Conservation (phyloP, 2,797 vertebrate genomes). For the Macroramphosus scolopax region DNA sequence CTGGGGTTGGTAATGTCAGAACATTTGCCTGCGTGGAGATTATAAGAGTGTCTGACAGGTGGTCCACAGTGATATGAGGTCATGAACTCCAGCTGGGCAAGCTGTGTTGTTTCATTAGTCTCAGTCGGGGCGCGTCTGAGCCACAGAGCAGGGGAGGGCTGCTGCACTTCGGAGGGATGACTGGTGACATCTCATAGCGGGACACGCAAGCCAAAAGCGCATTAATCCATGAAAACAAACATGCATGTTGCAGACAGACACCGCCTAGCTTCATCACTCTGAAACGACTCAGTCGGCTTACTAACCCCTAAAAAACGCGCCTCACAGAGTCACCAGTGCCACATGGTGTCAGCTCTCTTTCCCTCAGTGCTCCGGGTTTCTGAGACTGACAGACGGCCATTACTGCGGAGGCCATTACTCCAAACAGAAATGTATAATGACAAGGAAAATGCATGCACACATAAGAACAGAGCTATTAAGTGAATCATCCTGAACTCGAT, state of each 20-base stretch:
- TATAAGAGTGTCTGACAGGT: slow-evolving; percentile 73
- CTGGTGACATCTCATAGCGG: slow-evolving; percentile 62
- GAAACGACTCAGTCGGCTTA: slow-evolving; percentile 61
- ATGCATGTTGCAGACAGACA: slow-evolving; percentile 60
- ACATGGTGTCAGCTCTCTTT: slow-evolving; percentile 43
- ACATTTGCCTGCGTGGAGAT: slow-evolving; percentile 68
- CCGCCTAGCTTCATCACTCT: slow-evolving; percentile 65
- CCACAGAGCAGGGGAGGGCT: slow-evolving; percentile 44
- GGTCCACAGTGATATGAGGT: slow-evolving; percentile 65
- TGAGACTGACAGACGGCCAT: slow-evolving; percentile 38
- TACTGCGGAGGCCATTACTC: slow-evolving; percentile 20
- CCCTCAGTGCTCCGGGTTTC: slow-evolving; percentile 11
- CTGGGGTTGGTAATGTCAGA: slow-evolving; percentile 69
- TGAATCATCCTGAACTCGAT: slow-evolving; percentile 21
- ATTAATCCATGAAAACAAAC: slow-evolving; percentile 72
- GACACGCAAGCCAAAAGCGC: slow-evolving; percentile 52
- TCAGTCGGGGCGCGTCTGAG: slow-evolving; percentile 47
- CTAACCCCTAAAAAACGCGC: slow-evolving; percentile 38
- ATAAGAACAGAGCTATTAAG: slow-evolving; percentile 19
- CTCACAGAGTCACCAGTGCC: slow-evolving; percentile 37
- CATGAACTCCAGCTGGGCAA: slow-evolving; percentile 70
- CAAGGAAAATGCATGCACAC: slow-evolving; percentile 31
- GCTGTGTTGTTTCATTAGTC: slow-evolving; percentile 68
- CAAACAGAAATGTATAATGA: slow-evolving; percentile 34
- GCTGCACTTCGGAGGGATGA: slow-evolving; percentile 38